Evolutionary conservation across 2,888 invertebrate genomes (phyloP).

Genomic region (Agrochola lota): DNA sequence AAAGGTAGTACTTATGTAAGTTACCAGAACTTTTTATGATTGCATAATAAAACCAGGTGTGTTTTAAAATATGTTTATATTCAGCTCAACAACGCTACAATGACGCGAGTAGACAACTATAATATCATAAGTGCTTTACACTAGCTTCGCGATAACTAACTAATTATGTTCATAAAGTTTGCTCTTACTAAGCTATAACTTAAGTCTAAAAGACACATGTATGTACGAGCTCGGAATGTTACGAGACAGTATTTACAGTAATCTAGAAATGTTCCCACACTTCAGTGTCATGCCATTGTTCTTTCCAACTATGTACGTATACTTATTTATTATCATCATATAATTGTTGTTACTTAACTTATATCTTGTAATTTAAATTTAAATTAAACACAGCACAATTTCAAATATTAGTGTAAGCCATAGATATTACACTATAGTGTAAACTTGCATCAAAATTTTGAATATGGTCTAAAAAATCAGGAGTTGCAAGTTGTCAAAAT

Average conservation of each 20-base stretch:
- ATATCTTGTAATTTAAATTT: conserved; percentile 15
- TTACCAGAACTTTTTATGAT: neutral
- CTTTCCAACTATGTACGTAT: conserved; percentile 9
- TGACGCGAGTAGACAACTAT: conserved; percentile 49
- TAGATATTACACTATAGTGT: neutral
- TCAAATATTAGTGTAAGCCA: conserved; percentile 6
- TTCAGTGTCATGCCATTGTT: conserved; percentile 18
- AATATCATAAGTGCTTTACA: conserved; percentile 65
- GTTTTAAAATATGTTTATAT: conserved; percentile 58
- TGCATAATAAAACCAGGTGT: conserved; percentile 40
- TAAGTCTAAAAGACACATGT: conserved; percentile 41
- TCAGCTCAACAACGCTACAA: conserved; percentile 51
- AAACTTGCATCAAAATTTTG: neutral
- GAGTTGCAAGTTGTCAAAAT: neutral
- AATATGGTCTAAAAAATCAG: neutral
- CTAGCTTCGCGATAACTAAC: conserved; percentile 43
- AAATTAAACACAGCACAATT: conserved; percentile 41
- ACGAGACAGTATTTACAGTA: conserved; percentile 6
- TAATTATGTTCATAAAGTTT: conserved; percentile 48
- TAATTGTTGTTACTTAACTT: neutral
- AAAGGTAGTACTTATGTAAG: too few relatives aligned
- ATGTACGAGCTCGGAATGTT: conserved; percentile 9
- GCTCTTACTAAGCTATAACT: conserved; percentile 45
- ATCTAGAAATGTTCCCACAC: conserved; percentile 11
- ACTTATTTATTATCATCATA: neutral